A percentile compares a stretch with the other conserved stretches of the same genome.
Evolutionary conservation across 1,140 invertebrate species (phyloP).

Genomic region (Megathymus violae): DNA sequence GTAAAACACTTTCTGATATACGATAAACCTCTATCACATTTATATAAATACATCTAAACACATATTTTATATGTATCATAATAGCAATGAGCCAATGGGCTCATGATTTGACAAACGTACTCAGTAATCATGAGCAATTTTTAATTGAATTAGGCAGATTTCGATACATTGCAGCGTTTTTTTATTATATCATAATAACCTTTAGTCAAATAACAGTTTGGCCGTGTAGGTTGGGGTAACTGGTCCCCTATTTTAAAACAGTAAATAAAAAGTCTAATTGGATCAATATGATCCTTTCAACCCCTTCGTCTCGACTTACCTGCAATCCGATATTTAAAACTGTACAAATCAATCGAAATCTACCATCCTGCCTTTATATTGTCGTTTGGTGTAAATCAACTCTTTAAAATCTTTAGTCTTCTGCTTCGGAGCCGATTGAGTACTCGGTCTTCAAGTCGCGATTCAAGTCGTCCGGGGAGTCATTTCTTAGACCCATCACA

Average conservation of each 20-base stretch:
- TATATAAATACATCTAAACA: conserved; percentile 53
- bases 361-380: conserved; percentile 2
- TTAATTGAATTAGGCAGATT: neutral
- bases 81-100: conserved; percentile 15
- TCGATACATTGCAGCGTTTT: neutral
- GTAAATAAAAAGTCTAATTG: no score
- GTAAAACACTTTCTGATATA: conserved; percentile 23
- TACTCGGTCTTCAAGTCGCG: conserved; percentile 70
- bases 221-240: neutral
- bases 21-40: conserved; percentile 53
- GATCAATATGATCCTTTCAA: no score
- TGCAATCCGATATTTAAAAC: neutral
- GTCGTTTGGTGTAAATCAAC: conserved; percentile 6
- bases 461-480: conserved; percentile 69
- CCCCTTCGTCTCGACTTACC: no score
- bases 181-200: neutral
- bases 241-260: neutral
- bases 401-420: conserved; percentile 54
- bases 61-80: conserved; percentile 44
- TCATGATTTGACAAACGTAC: neutral
- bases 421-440: conserved; percentile 65
- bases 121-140: neutral
- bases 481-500: conserved; percentile 61
- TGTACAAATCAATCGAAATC: neutral
- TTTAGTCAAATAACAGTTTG: neutral